These are phyloP conservation scores for Microtus montanus DNA, from an alignment of 2,113 vertebrate species.

Conservation along the genomic window DNA sequence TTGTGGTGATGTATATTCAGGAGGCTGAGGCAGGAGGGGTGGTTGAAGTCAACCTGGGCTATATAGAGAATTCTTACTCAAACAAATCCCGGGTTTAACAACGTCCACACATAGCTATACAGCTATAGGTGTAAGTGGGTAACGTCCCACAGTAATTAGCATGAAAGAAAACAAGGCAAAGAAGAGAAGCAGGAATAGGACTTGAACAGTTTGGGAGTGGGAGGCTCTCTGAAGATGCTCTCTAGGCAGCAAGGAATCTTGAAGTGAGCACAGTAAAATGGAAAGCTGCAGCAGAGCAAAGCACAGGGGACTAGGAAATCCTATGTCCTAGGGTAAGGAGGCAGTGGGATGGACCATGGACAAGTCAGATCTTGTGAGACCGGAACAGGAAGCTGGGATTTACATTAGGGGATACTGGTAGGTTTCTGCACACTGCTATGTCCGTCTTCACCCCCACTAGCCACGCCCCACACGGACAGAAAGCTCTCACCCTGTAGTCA, in stretches of 20 bases:
- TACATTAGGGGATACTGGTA: neutral
- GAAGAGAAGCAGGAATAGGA: fast-evolving
- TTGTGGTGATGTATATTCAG: neutral
- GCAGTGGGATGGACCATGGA: fast-evolving
- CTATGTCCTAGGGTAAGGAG: no score
- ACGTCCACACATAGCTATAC: fast-evolving
- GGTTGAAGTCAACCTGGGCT: neutral
- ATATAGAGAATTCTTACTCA: neutral
- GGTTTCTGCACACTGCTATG: fast-evolving
- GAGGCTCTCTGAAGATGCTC: neutral
- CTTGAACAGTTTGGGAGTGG: fast-evolving
- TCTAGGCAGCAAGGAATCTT: neutral
- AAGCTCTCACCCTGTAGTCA: fast-evolving
- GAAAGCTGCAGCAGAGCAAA: neutral
- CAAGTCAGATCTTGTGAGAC: fast-evolving
- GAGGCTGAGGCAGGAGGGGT: neutral
- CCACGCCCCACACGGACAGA: neutral
- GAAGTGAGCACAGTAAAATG: neutral
- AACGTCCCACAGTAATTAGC: fast-evolving
- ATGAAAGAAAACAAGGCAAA: fast-evolving
- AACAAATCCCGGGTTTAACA: fast-evolving
- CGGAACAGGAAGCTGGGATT: neutral
- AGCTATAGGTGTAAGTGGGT: fast-evolving
- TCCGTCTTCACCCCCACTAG: fast-evolving
- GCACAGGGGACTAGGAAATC: fast-evolving